Evolutionary conservation across 2,888 invertebrate species (phyloP).

Genomic region (Macrosiphum euphorbiae): DNA sequence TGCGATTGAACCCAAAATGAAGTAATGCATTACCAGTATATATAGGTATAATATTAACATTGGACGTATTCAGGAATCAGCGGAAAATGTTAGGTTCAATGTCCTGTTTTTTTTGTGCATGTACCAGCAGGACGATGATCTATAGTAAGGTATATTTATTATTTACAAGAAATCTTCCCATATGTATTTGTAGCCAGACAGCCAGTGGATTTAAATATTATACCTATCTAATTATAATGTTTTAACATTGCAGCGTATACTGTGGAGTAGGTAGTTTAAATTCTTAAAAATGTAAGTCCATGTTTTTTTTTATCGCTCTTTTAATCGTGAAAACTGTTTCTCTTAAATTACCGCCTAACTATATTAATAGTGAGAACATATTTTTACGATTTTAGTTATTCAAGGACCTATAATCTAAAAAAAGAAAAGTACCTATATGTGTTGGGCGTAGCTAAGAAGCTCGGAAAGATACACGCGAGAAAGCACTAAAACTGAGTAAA

Average conservation of each 20-base stretch:
- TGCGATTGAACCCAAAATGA: background rate
- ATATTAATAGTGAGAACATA: background rate
- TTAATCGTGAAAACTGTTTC: background rate
- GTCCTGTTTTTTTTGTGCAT: background rate
- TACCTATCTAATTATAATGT: background rate
- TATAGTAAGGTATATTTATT: background rate
- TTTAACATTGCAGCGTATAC: background rate
- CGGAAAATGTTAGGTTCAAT: background rate
- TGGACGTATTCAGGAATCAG: background rate
- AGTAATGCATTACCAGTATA: background rate
- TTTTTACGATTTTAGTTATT: background rate
- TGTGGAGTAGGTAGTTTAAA: background rate
- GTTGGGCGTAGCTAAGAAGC: background rate
- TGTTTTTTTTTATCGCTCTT: background rate
- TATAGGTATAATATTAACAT: background rate
- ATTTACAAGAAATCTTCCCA: background rate
- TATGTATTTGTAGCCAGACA: background rate
- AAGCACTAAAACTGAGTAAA: constrained; percentile 9
- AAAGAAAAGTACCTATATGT: background rate
- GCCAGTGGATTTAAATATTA: background rate
- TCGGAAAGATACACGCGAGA: constrained; percentile 6
- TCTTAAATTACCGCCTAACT: background rate
- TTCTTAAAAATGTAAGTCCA: background rate
- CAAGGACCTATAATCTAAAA: background rate
- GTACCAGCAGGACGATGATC: background rate